Evolutionary conservation across 2,797 vertebrate species (phyloP), one percentile per base, ranked within the genome.

Genomic region (Peromyscus aztecus): DNA sequence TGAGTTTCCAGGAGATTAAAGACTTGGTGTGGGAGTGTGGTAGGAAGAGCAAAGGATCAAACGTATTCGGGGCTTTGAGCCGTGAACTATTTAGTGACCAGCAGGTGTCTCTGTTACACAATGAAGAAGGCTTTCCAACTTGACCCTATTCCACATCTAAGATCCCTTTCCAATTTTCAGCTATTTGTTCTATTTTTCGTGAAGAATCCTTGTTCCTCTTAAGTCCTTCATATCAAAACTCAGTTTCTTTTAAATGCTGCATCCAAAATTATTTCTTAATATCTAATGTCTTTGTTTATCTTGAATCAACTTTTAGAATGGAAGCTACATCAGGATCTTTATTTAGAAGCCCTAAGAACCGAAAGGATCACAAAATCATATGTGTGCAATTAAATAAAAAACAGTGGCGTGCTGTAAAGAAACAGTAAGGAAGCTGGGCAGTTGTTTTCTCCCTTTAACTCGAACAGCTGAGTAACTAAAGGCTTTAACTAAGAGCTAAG

Each of bases 31-130:
- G 23, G 27, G 34, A 82, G 24, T n/a, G 31, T 49, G 4, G 59
- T 23, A n/a, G 27, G 17, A 43, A 91, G 43, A 95, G 11, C 6
- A 92, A 77, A 34, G 19, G 0, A 78, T n/a, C 11, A 94, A 78
- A 65, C 57, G 2, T 73, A 63, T 82, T 73, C 9, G 13, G 37
- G 24, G 2, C 65, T 96, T 92, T 34, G 95, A 73, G 37, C 0
- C 21, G 0, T 55, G 57, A 96, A 90, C 75, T 75, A 17, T 57
- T 52, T 10, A 52, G 75, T 94, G 46, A 97, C 98, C 98, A 98
- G 98, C 97, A 99, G 98, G 95, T 98, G 98, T 98, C 98, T 97
- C 98, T 98, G 77, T 97, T 89, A 88, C 55, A 97, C 97, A 98
- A 90, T 37, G 10, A 85, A 96, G 69, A 92, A 23, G 0, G 37